Base-by-base conservation (phyloP, 2,113 vertebrate species). In the Cinclus cinclus region DNA sequence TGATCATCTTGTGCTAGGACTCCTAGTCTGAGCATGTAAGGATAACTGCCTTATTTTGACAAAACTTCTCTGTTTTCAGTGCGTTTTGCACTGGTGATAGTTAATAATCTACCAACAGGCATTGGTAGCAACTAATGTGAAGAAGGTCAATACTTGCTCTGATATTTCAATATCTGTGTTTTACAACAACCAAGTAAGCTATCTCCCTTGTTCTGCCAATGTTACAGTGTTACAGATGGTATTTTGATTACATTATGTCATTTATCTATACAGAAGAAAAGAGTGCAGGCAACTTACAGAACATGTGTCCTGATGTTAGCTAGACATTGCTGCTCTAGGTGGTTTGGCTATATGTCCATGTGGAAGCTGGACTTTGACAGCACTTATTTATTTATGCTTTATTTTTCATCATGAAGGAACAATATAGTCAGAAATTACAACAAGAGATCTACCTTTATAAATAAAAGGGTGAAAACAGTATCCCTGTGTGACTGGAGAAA, bases 381-480 rank as follows among this genome's bases (percentile, higher is more conserved):
- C 44, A 75, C 21, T 68, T 64, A 44, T 3, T 58, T 75, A 55
- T 92, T 93, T 95, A 90, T 68, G 42, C 63, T 63, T 33, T 94
- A 9, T 50, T 47, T 71, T 96, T 96, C 69, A 90, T 94, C 85
- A 71, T 60, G 35, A 83, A 91, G 67, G 82, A 92, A 55, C 64
- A 92, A 84, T 88, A 53, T 8, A 17, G 90, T 95, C 94, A 87
- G 92, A 89, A 96, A 94, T 94, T 75, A 93, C 82, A 96, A 91
- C 49, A 89, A 92, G 63, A 83, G 70, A 77, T 73, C 63, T 70
- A 83, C 67, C 75, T 83, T 76, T 81, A 82, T 41, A 84, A 94
- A 82, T 59, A 65, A 90, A 63, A 69, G 67, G 44, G 71, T 62
- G 21, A 35, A 79, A 87, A 69, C 14, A 35, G 60, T 86, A 83